phyloP scores from a whole-genome alignment of 23 tunicate species.

The Styela plicata region DNA sequence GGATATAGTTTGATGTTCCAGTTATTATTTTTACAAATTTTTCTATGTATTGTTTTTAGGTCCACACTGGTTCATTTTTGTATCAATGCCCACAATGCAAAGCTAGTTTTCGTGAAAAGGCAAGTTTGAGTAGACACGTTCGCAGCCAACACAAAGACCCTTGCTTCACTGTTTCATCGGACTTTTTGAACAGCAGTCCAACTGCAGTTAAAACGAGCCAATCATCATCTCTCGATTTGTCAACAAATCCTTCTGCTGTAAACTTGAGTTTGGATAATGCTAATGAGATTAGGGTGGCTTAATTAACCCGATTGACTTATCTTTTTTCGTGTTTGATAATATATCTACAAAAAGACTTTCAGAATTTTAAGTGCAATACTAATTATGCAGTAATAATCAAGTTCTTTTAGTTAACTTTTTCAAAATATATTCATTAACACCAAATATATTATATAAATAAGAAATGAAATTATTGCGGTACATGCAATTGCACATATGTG shows the following conservation, averaged over 20 bases:
- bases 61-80: conserved; percentile 41
- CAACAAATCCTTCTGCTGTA: background rate
- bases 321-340: background rate
- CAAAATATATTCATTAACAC: too few species aligned
- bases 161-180: conserved; percentile 13
- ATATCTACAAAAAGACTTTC: background rate
- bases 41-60: too few species aligned
- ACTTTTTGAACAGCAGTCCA: background rate
- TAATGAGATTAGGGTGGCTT: background rate
- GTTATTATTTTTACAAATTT: too few species aligned
- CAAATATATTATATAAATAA: too few species aligned
- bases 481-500: too few species aligned
- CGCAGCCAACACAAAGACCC: conserved; percentile 50
- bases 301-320: background rate
- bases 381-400: background rate
- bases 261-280: background rate
- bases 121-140: conserved; percentile 49
- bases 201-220: background rate
- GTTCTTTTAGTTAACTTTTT: background rate
- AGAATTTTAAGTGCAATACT: background rate
- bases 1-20: too few species aligned
- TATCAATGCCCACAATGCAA: conserved; percentile 56
- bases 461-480: too few species aligned
- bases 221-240: background rate
- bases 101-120: conserved; percentile 65